Evolutionary conservation across 1,140 invertebrate genomes (phyloP).

Genomic region (Bombus sylvicola): DNA sequence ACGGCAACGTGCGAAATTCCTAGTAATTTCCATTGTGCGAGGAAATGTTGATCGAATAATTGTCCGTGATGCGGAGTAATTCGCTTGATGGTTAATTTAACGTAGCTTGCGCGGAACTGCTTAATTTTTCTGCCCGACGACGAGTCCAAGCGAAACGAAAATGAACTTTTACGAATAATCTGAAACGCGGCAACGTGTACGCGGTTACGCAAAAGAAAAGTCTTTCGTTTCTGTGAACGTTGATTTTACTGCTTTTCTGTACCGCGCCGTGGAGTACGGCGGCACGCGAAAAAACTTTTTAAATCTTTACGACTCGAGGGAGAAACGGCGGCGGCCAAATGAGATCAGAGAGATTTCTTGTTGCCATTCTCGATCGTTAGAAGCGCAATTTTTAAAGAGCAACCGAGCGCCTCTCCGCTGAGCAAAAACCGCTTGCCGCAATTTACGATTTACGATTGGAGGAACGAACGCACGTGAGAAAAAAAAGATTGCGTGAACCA

Average conservation of each 20-base stretch:
- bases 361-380: neutral
- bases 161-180: neutral
- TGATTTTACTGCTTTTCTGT: neutral
- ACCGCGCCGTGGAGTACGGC: neutral
- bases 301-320: constrained; percentile 3
- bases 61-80: neutral
- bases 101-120: neutral
- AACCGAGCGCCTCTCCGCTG: neutral
- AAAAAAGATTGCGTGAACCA: neutral
- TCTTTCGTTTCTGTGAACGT: no score
- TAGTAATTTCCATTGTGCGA: neutral
- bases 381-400: constrained; percentile 3
- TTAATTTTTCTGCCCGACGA: neutral
- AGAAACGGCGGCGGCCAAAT: neutral
- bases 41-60: neutral
- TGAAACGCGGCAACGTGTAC: no score
- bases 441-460: constrained; percentile 3
- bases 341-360: neutral
- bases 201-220: no score
- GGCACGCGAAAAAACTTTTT: neutral
- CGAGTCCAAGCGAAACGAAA: neutral
- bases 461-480: neutral
- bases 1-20: neutral
- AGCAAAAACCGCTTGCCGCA: constrained; percentile 1
- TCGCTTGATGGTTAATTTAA: no score